Evolutionary conservation across 2,113 vertebrate species (phyloP), one percentile per base, ranked within the genome.

Genomic region (Corydoras maculifer): DNA sequence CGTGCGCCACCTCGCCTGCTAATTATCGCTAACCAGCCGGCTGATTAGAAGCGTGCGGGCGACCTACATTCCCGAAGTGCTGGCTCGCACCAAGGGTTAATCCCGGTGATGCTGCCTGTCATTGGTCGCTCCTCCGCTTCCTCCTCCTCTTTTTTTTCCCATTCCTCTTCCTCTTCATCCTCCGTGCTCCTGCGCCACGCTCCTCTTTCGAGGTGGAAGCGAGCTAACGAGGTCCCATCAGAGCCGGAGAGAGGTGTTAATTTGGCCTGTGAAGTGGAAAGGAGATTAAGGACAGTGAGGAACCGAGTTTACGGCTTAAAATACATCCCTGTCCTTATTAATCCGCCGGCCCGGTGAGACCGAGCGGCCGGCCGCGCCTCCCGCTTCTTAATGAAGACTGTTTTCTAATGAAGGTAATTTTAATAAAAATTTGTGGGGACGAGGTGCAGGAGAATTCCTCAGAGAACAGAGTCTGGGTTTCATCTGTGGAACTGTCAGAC

Each of bases 201-300:
- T 82, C 82, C 84, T 86, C 85, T 83, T 85, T 86, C 84, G 88
- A 85, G 85, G 85, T 90, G 86, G 87, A 90, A 89, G 87, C 85
- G 88, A 88, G 87, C 87, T 91, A 91, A 91, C 90, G 88, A 91
- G 89, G 90, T 90, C 89, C 89, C 89, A 88, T 90, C 89, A 91
- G 90, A 89, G 88, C 88, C 84, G 85, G 84, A 83, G 85, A 89
- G 88, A 90, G 89, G 90, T 91, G 89, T 89, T 91, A 90, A 90
- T 90, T 90, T 90, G 89, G 90, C 90, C 88, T 88, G 84, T 89
- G 88, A 90, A 90, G 89, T 88, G 86, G 85, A 87, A 88, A 88
- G 87, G 89, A 91, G 90, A 91, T 90, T 91, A 91, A 91, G 90
- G 90, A 90, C 90, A 87, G 89, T 88, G 88, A 89, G 86, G 85